Evolutionary conservation across 2,797 vertebrate species (phyloP), one percentile per base, ranked within the genome.

Genomic region (Myotis myotis): DNA sequence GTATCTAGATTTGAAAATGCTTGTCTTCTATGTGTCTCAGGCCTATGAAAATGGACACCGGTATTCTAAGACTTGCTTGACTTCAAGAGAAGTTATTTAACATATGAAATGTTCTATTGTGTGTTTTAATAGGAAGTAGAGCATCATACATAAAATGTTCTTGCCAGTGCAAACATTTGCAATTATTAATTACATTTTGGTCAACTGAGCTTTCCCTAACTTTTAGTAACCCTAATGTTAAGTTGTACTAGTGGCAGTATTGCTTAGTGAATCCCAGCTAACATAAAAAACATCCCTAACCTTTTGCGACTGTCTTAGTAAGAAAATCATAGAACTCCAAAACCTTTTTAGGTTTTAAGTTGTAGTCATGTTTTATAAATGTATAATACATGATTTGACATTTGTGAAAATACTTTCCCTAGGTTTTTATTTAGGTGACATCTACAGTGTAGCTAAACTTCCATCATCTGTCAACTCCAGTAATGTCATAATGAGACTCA

Each of bases 311-410:
- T 60, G 2, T 84, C 44, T 87, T 89, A 71, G 12, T 95, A 47
- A 74, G 38, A 83, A 93, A 96, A 84, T 70, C 51, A n/a, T 13
- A 86, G 28, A 51, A 57, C 81, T 78, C 49, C 15, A 89, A 86
- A 92, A 70, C 16, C 6, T 88, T 75, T 33, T 71, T 90, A 78
- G 33, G 62, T 88, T 96, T 94, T 95, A 85, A 71, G 10, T 80
- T 89, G 25, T 74, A 83, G 79, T 93, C 60, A 92, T 44, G 70
- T 91, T 94, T 93, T 93, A 94, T 90, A 84, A 96, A 88, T 95
- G 38, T 93, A 17, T 62, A 25, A 47, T 92, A 72, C 68, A 72
- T 94, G 64, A 82, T 90, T 95, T 94, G 75, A 89, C 71, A 89
- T 44, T 88, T 95, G 38, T 86, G 64, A 91, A 96, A 95, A 89